Evolutionary conservation across 2,888 invertebrate genomes (phyloP).

Genomic region (Coelopa pilipes): DNA sequence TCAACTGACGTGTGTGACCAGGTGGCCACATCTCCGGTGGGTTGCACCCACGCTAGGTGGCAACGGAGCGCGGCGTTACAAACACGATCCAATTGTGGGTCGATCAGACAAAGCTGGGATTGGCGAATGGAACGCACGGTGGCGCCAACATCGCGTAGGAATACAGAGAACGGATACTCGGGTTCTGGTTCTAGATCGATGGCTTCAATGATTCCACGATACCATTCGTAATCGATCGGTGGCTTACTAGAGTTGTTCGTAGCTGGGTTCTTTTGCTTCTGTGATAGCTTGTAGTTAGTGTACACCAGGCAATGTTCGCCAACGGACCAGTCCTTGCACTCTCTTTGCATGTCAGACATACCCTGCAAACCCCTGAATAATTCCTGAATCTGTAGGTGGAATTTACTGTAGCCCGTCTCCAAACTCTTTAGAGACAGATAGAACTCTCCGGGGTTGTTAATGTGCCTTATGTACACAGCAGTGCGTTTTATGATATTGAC

Average conservation of each 20-base stretch:
- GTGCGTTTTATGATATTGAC: conserved; percentile 44
- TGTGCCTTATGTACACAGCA: conserved; percentile 67
- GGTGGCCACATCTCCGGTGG: conserved; percentile 72
- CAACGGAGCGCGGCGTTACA: conserved; percentile 74
- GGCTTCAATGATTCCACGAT: conserved; percentile 68
- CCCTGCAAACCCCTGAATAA: neutral
- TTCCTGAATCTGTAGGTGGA: conserved; percentile 59
- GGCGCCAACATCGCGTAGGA: conserved; percentile 75
- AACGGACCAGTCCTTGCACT: conserved; percentile 67
- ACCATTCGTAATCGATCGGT: conserved; percentile 68
- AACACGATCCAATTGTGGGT: conserved; percentile 68
- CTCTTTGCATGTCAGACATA: neutral
- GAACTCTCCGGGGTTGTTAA: conserved; percentile 71
- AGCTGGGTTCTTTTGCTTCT: neutral
- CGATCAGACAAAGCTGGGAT: conserved; percentile 68
- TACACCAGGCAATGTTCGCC: conserved; percentile 69
- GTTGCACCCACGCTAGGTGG: conserved; percentile 75
- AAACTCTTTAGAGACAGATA: conserved; percentile 71
- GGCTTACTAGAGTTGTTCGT: neutral
- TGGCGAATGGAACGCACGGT: conserved; percentile 68
- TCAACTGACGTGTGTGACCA: conserved; percentile 69
- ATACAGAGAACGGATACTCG: conserved; percentile 66
- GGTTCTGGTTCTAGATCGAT: conserved; percentile 50
- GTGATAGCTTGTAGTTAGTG: conserved; percentile 65
- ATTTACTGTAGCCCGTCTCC: conserved; percentile 66